Evolutionary conservation across 2,797 vertebrate species (phyloP).

Genomic region (Coendou prehensilis): DNA sequence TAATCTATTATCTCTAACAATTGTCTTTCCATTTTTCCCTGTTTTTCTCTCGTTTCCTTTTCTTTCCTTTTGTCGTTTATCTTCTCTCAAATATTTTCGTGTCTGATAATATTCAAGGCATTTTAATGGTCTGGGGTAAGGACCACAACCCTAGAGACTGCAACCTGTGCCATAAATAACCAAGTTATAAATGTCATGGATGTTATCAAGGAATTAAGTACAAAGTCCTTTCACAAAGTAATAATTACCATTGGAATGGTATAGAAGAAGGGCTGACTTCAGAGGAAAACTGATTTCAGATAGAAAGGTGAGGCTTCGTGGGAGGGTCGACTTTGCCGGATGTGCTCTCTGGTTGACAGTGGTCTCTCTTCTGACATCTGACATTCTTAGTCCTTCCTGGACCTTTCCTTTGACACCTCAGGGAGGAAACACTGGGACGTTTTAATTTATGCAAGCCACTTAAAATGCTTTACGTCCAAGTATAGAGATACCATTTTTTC

Average conservation of each 20-base stretch:
- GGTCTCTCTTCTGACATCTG: not conserved
- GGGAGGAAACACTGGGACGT: not conserved
- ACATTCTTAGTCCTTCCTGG: not conserved
- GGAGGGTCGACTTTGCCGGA: not conserved
- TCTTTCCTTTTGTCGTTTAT: constrained; percentile 2
- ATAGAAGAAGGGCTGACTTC: constrained; percentile 35
- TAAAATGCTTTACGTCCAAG: not conserved
- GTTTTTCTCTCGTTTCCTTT: not conserved
- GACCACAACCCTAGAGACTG: not conserved
- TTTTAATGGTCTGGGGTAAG: not conserved
- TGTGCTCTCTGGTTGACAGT: not conserved
- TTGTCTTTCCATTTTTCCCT: too few relatives aligned
- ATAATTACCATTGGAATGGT: not conserved
- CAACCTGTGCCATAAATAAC: not conserved
- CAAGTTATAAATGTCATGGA: not conserved
- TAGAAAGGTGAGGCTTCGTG: not conserved
- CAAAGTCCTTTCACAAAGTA: constrained; percentile 7
- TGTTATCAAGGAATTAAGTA: constrained; percentile 12
- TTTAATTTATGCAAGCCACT: not conserved
- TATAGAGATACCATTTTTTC: not conserved
- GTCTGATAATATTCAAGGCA: not conserved
- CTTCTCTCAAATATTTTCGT: constrained; percentile 21
- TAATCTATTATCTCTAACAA: not conserved
- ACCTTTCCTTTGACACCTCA: not conserved
- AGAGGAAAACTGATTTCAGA: constrained; percentile 4